Conservation (phyloP, 2,113 vertebrate genomes). For the Ceuthmochares aereus region DNA sequence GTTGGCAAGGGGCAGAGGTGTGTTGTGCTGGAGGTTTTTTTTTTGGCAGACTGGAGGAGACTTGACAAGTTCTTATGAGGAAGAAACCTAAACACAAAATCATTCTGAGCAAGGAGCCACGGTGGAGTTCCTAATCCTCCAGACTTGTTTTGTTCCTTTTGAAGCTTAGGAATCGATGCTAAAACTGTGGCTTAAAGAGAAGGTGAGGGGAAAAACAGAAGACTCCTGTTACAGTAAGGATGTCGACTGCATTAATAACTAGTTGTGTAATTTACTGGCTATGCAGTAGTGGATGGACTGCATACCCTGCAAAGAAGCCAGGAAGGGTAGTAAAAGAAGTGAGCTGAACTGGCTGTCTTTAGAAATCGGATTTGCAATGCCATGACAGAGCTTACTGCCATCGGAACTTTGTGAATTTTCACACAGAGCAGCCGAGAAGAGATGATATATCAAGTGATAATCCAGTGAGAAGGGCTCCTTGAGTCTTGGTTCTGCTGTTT, state of each 20-base stretch:
- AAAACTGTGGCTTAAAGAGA: background rate
- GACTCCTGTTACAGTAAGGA: background rate
- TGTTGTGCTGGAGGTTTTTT: background rate
- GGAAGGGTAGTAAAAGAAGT: background rate
- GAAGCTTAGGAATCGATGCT: background rate
- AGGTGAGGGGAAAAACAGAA: background rate
- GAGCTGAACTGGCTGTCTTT: background rate
- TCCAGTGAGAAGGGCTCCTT: background rate
- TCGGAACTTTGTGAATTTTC: background rate
- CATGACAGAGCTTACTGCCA: background rate
- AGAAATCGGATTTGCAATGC: background rate
- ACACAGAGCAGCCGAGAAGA: background rate
- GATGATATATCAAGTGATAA: accelerated
- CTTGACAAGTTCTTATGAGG: background rate
- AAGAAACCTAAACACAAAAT: background rate
- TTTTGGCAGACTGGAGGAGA: background rate
- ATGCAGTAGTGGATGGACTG: background rate
- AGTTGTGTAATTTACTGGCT: background rate
- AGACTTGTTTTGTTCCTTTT: background rate
- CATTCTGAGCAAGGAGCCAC: background rate
- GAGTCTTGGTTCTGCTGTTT: background rate
- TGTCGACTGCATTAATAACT: background rate
- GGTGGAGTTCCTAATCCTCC: background rate
- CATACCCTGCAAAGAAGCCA: background rate
- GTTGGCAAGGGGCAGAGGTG: background rate